These are phyloP conservation scores for Athalia cordata DNA, from an alignment of 2,888 invertebrate species.

Conservation along the genomic window DNA sequence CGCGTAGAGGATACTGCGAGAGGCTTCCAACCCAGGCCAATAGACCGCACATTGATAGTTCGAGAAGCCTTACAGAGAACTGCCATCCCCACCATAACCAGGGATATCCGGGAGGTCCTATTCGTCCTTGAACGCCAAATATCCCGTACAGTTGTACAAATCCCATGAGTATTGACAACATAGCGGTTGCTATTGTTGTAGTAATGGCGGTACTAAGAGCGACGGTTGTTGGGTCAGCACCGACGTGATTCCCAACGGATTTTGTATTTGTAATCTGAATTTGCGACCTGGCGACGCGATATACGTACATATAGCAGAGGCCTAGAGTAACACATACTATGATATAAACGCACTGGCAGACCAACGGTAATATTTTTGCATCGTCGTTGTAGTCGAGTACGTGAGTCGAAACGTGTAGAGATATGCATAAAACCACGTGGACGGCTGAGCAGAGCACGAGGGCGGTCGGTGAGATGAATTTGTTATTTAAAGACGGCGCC, in stretches of 20 bases:
- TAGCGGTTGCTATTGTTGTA: conserved; percentile 90
- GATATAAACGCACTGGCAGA: conserved; percentile 91
- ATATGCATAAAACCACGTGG: conserved; percentile 87
- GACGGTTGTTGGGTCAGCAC: conserved; percentile 76
- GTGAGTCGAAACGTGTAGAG: conserved; percentile 81
- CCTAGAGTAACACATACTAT: conserved; percentile 89
- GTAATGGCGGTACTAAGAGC: conserved; percentile 90
- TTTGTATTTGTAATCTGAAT: conserved; percentile 76
- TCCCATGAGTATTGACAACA: conserved; percentile 89
- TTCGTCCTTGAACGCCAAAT: conserved; percentile 77
- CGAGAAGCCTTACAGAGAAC: conserved; percentile 88
- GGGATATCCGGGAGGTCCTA: conserved; percentile 71
- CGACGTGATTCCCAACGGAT: conserved; percentile 79
- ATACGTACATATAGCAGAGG: conserved; percentile 89
- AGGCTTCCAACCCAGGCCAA: conserved; percentile 91
- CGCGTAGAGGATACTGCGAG: conserved; percentile 78
- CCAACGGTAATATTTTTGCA: conserved; percentile 81
- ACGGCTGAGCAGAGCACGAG: conserved; percentile 86
- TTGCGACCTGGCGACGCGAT: conserved; percentile 86
- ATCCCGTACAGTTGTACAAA: conserved; percentile 90
- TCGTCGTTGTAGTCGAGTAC: conserved; percentile 66
- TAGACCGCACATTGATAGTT: conserved; percentile 90
- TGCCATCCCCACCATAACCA: conserved; percentile 97
- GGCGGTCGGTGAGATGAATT: conserved; percentile 85
- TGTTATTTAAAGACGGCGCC: conserved; percentile 81